Evolutionary conservation across 2,888 invertebrate species (phyloP), one percentile per base, ranked within the genome.

Genomic region (Lissonota sp.): DNA sequence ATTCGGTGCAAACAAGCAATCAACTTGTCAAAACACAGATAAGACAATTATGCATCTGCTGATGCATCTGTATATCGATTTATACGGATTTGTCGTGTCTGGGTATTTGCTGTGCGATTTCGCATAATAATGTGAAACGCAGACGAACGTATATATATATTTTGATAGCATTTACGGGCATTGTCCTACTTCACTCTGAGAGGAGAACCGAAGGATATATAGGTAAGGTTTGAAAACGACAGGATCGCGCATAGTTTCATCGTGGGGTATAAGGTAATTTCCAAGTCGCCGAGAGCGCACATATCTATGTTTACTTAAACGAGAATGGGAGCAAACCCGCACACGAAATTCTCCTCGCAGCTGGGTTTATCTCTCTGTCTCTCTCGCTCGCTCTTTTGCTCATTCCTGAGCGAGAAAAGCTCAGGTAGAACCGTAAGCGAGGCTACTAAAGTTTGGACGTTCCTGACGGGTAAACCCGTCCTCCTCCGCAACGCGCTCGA

Each of bases 251-350:
- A 71, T 75, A 80, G 80, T 80, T 80, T 80, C 62, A 16, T 69
- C 44, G n/a, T 57, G 12, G 14, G 14, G 62, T n/a, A n/a, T 26
- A 12, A 46, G 71, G 60, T 44, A 75, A 80, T 71, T 80, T 80
- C 75, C 42, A 67, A 80, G 80, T 80, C 80, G 58, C 75, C 71
- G 51, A 14, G 51, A 75, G 64, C 51, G 49, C 70, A 62, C 75
- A 71, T 80, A 80, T 71, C 75, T 80, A 46, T 71, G 80, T 80
- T 75, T 75, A 75, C 62, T 80, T 53, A 64, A 75, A 71, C 73
- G 67, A 73, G 64, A 58, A 55, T 44, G 55, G 37, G 46, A 73
- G 67, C 26, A 53, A 74, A 79, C 51, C 51, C 58, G 73, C 49
- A 58, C 69, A 63, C 57, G 63, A 69, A 55, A 64, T 63, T 69